Conservation (phyloP, 2,797 vertebrate species). For the Myotis planiceps region DNA sequence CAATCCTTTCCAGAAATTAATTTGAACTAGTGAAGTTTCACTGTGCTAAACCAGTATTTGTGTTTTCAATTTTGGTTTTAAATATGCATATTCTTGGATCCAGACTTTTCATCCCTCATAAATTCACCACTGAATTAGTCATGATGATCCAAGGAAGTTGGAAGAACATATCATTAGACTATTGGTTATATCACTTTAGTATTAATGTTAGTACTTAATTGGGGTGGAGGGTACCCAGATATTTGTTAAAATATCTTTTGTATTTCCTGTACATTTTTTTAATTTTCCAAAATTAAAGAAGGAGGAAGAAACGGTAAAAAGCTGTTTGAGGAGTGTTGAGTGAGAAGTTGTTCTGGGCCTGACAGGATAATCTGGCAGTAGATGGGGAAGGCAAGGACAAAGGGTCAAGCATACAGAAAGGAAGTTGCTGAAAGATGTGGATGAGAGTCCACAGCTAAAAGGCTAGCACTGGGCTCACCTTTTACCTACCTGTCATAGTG, state of each 20-base stretch:
- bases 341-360: not conserved
- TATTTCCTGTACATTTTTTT: not conserved
- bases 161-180: not conserved
- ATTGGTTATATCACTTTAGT: not conserved
- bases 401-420: not conserved
- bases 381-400: not conserved
- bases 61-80: conserved; percentile 15
- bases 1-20: not conserved
- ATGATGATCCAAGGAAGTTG: not conserved
- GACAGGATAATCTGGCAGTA: not conserved
- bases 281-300: not conserved
- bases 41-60: not conserved
- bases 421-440: not conserved
- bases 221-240: not conserved
- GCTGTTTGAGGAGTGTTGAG: not conserved
- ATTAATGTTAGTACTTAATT: not conserved
- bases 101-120: not conserved
- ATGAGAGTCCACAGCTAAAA: not conserved
- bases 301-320: not conserved
- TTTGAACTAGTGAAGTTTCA: not conserved
- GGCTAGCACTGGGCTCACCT: not conserved
- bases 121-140: not conserved
- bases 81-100: not conserved
- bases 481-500: not conserved
- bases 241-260: not conserved